Percentiles rank a stretch among this genome's conserved stretches.
Conservation (phyloP, 2,113 vertebrate species). For the Gulo gulo region DNA sequence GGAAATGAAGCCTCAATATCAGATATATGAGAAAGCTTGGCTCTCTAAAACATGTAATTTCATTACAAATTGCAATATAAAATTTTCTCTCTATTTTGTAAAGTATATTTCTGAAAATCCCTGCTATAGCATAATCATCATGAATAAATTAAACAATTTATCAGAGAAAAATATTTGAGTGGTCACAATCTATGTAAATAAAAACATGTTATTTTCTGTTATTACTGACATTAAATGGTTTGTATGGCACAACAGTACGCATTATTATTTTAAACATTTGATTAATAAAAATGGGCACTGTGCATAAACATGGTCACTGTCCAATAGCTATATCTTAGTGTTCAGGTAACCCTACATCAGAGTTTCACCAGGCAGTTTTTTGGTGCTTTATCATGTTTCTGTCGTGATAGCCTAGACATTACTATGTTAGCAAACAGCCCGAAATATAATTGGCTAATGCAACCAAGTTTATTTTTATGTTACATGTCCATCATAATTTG, state of each 20-base stretch:
- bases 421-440: not conserved
- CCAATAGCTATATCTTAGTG: not conserved
- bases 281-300: not conserved
- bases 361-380: not conserved
- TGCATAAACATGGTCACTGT: not conserved
- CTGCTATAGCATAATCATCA: not conserved
- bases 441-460: not conserved
- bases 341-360: not conserved
- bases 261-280: conserved; percentile 11
- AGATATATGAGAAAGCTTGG: not conserved
- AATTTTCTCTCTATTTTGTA: not conserved
- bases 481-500: not conserved
- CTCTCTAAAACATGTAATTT: not conserved
- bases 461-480: not conserved
- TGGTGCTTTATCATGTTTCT: not conserved
- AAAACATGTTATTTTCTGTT: not conserved
- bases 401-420: not conserved
- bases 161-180: not conserved
- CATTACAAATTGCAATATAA: not conserved
- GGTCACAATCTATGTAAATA: not conserved
- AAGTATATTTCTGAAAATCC: not conserved
- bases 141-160: not conserved
- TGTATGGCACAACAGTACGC: not conserved
- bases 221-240: not conserved
- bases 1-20: not conserved